These are phyloP conservation scores for Dryadula phaetusa DNA, from an alignment of 2,888 invertebrate species.

Conservation along the genomic window DNA sequence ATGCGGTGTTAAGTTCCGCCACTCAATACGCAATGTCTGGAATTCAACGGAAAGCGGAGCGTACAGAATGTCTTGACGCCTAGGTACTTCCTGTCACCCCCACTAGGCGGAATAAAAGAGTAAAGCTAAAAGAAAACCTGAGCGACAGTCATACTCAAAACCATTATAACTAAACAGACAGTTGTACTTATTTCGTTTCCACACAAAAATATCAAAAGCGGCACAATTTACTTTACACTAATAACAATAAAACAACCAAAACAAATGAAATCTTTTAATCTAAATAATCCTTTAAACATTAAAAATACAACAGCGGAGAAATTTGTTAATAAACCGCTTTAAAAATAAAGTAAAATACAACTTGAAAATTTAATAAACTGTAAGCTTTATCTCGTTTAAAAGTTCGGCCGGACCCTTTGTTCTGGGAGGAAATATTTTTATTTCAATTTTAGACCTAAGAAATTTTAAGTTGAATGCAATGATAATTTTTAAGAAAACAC, in stretches of 20 bases:
- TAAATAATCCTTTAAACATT: conserved; percentile 10
- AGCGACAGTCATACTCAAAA: no score
- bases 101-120: no score
- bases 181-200: no score
- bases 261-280: conserved; percentile 3
- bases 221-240: no score
- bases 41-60: no score
- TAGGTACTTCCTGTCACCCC: no score
- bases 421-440: background rate
- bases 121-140: no score
- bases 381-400: conserved; percentile 14
- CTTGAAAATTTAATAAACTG: conserved; percentile 20
- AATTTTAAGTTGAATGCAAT: background rate
- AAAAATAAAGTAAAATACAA: conserved; percentile 22
- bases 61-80: no score
- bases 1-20: no score
- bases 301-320: conserved; percentile 6
- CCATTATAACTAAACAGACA: no score
- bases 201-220: no score
- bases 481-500: background rate
- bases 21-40: no score
- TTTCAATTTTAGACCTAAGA: conserved; percentile 3
- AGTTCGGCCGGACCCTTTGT: conserved; percentile 10
- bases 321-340: conserved; percentile 21
- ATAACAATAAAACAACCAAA: background rate